phyloP scores from a whole-genome alignment of 2,888 invertebrate genomes.

The Linnaemya vulpina region DNA sequence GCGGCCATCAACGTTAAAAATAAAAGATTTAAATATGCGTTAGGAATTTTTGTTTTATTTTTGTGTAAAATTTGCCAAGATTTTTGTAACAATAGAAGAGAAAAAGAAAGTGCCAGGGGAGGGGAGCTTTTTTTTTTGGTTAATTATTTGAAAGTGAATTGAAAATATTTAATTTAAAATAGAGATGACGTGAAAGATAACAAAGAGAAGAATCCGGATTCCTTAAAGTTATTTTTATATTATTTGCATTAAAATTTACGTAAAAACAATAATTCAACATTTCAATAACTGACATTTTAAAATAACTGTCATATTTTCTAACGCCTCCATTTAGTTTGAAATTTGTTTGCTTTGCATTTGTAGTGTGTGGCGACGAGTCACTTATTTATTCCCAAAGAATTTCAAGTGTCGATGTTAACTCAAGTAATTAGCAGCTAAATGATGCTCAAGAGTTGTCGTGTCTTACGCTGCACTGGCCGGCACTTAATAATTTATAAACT shows the following conservation, averaged over 20 bases:
- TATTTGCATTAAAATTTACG: neutral
- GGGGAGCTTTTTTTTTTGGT: neutral
- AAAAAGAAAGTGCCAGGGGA: neutral
- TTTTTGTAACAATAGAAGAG: neutral
- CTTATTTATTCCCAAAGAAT: conserved; percentile 11
- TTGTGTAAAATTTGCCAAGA: neutral
- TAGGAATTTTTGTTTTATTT: neutral
- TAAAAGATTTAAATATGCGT: neutral
- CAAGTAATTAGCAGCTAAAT: conserved; percentile 25
- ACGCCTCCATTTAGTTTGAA: neutral
- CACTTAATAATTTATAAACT: conserved; percentile 8
- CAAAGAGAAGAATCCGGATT: neutral
- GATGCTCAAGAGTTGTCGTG: conserved; percentile 14
- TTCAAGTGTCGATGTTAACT: conserved; percentile 15
- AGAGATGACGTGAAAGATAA: neutral
- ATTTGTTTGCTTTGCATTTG: neutral
- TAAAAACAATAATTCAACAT: neutral
- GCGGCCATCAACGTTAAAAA: neutral
- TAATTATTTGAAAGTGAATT: neutral
- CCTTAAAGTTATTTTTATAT: neutral
- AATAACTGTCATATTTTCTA: neutral
- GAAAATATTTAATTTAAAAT: neutral
- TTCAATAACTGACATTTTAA: conserved; percentile 5
- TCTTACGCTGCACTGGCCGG: neutral
- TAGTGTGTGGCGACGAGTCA: neutral